Evolutionary conservation across 2,888 invertebrate genomes (phyloP), one percentile per base, ranked within the genome.

Genomic region (Tenthredo distinguenda): DNA sequence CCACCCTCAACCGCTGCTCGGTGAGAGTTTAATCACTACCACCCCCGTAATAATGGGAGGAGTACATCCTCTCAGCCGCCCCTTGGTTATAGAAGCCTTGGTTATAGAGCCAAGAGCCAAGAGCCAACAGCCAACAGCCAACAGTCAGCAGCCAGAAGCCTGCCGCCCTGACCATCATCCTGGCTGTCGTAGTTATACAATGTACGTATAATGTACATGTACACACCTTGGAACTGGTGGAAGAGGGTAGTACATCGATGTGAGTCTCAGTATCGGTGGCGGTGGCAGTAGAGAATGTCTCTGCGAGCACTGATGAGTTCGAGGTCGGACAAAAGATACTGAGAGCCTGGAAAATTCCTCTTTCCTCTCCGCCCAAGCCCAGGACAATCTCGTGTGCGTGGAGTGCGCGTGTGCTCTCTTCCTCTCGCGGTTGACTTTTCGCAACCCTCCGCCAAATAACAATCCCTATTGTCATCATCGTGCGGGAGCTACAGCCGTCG

Each of bases 21-120:
- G 83, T 71, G 83, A 83, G 83, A 83, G 83, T 83, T 83, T 83
- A 83, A 83, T 83, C 83, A 83, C 71, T 71, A 65, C 83, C 83
- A 71, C 81, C 71, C 83, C 83, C 83, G 83, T 83, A 83, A 83
- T 83, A 83, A 83, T 58, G 83, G 68, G 21, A 62, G 81, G 81
- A 62, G 81, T 55, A 50, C 77, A 31, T 43, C 18, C 43, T 43
- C 43, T 47, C 50, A 55, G 55, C 34, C 40, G 21, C n/a, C 81
- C 62, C 62, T 50, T 77, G 76, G 34, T 77, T 77, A 50, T 15
- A 47, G 76, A 50, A 47, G 47, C 47, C 65, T 65, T 65, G 65
- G 65, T 65, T 65, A 65, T 58, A 58, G 58, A 58, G 47, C 43
- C 12, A 26, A 26, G 15, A 68, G 34, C 34, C 37, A 71, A 37